Evolutionary conservation across 2,888 invertebrate species (phyloP).

Genomic region (Lysandra bellargus): DNA sequence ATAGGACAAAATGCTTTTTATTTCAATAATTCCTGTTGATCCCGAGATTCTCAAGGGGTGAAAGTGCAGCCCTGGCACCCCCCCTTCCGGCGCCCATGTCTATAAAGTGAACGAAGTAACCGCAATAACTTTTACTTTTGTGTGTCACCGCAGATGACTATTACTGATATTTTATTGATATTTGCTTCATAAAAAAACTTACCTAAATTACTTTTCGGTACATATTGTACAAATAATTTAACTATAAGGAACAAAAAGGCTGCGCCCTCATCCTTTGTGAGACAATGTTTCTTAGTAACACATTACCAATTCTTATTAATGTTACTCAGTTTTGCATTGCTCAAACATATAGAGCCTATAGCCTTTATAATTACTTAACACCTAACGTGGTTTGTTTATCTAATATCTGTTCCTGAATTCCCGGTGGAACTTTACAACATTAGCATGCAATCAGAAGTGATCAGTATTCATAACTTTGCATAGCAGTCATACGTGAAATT

Average conservation of each 20-base stretch:
- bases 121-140: too few relatives aligned
- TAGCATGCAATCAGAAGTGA: background rate
- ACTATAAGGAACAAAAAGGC: background rate
- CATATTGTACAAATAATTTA: too few relatives aligned
- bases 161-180: too few relatives aligned
- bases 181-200: too few relatives aligned
- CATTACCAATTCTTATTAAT: constrained; percentile 1
- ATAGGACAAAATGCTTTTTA: too few relatives aligned
- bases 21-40: too few relatives aligned
- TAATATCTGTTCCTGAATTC: constrained; percentile 2
- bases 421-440: background rate
- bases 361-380: background rate
- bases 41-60: too few relatives aligned
- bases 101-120: background rate
- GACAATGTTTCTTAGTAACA: background rate
- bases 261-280: background rate
- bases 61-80: too few relatives aligned
- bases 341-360: background rate
- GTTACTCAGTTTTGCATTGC: background rate
- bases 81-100: too few relatives aligned
- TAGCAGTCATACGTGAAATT: constrained; percentile 12
- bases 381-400: background rate
- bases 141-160: too few relatives aligned
- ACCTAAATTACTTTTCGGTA: too few relatives aligned
- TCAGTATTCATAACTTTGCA: background rate